phyloP scores from a whole-genome alignment of 1,140 invertebrate genomes.

The Stenopsyche tienmushanensis region DNA sequence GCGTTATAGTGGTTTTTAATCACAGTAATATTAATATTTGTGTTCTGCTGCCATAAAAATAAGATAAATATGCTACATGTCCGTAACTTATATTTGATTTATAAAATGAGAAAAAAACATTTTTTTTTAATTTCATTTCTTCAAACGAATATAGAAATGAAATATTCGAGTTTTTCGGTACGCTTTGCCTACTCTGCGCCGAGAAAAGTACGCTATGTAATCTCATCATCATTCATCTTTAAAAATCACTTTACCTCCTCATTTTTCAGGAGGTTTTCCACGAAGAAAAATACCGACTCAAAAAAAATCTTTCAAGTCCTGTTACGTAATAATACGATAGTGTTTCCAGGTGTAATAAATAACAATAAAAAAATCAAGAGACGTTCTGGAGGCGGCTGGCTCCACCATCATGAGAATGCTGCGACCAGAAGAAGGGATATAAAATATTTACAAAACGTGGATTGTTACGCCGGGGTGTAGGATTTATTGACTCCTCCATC shows the following conservation, averaged over 20 bases:
- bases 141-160: no score
- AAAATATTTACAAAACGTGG: conserved; percentile 21
- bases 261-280: neutral
- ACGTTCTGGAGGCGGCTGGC: neutral
- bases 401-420: neutral
- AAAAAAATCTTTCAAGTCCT: conserved; percentile 1
- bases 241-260: neutral
- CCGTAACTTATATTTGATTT: no score
- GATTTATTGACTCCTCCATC: neutral
- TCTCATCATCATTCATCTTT: no score
- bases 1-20: no score
- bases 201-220: no score
- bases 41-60: no score
- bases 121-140: no score
- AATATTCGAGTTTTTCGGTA: no score
- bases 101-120: no score
- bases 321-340: conserved; percentile 7
- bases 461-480: conserved; percentile 4
- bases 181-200: no score
- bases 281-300: neutral
- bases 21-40: no score
- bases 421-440: conserved; percentile 7
- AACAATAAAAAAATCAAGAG: conserved; percentile 22
- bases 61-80: no score
- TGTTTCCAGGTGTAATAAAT: conserved; percentile 20